Percentiles rank a stretch among this genome's conserved stretches.
Evolutionary conservation across 1,140 invertebrate species (phyloP).

Genomic region (Chlorops oryzae): DNA sequence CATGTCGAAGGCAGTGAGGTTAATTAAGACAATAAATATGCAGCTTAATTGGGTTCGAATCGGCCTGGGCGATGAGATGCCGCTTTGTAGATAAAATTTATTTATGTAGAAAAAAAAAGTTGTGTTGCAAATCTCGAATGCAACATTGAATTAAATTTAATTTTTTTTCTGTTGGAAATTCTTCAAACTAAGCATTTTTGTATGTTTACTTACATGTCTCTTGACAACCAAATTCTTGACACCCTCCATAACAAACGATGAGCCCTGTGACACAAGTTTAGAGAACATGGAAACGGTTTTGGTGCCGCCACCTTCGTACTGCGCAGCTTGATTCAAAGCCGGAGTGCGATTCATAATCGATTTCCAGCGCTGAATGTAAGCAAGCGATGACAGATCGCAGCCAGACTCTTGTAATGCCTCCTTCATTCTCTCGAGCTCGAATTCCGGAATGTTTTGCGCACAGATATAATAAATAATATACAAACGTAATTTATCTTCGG

Average conservation of each 20-base stretch:
- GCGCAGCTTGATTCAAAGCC: constrained; percentile 52
- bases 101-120: too few relatives aligned
- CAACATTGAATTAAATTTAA: too few relatives aligned
- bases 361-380: constrained; percentile 88
- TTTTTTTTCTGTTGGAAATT: too few relatives aligned
- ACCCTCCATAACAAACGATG: constrained; percentile 98
- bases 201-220: constrained; percentile 69
- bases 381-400: constrained; percentile 76
- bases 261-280: constrained; percentile 93
- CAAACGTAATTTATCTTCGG: constrained; percentile 89
- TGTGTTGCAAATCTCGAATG: too few relatives aligned
- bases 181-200: constrained; percentile 1
- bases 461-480: constrained; percentile 95
- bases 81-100: too few relatives aligned
- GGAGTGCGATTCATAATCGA: constrained; percentile 38
- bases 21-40: too few relatives aligned
- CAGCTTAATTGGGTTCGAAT: too few relatives aligned
- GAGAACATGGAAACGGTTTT: constrained; percentile 98
- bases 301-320: constrained; percentile 88
- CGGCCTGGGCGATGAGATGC: too few relatives aligned
- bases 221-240: constrained; percentile 99
- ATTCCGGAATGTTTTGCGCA: constrained; percentile 68
- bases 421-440: constrained; percentile 77
- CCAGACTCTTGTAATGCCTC: constrained; percentile 70
- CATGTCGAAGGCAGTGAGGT: too few relatives aligned